A percentile compares a stretch with the other conserved stretches of the same genome.
These are phyloP conservation scores for Misgurnus anguillicaudatus DNA, from an alignment of 2,113 vertebrate genomes.

Conservation along the genomic window DNA sequence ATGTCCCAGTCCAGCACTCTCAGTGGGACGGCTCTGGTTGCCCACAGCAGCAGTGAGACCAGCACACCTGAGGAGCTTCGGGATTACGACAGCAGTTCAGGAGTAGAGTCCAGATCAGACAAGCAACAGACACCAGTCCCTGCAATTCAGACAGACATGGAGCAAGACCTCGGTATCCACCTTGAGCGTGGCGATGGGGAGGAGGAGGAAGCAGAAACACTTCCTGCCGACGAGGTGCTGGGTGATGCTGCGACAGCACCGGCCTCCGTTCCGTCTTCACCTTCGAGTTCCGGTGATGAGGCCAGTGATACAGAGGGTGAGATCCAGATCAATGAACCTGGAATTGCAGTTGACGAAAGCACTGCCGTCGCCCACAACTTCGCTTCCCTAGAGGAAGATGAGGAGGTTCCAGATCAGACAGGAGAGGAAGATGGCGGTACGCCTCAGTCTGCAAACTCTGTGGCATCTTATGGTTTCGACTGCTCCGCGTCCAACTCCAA, in stretches of 20 bases:
- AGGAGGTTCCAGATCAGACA: slow-evolving; percentile 61
- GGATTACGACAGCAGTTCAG: slow-evolving; percentile 87
- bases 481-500: slow-evolving; percentile 79
- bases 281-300: slow-evolving; percentile 76
- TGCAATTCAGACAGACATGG: slow-evolving; percentile 69
- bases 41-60: slow-evolving; percentile 84
- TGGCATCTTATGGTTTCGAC: slow-evolving; percentile 80
- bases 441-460: slow-evolving; percentile 79
- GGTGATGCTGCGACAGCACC: slow-evolving; percentile 80
- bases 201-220: slow-evolving; percentile 81
- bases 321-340: slow-evolving; percentile 74
- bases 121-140: slow-evolving; percentile 75
- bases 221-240: slow-evolving; percentile 78
- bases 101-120: slow-evolving; percentile 80
- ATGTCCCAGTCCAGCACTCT: slow-evolving; percentile 78
- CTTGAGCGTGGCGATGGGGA: slow-evolving; percentile 77
- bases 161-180: slow-evolving; percentile 81
- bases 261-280: slow-evolving; percentile 72
- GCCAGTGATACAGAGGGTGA: slow-evolving; percentile 77
- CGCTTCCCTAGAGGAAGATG: slow-evolving; percentile 67
- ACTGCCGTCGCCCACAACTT: slow-evolving; percentile 60
- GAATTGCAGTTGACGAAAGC: slow-evolving; percentile 61
- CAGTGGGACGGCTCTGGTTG: slow-evolving; percentile 77
- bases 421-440: slow-evolving; percentile 73
- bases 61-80: slow-evolving; percentile 87